Percentiles rank a stretch among this genome's conserved stretches.
phyloP scores from a whole-genome alignment of 2,797 vertebrate species.

The Brachyrhaphis roseni region DNA sequence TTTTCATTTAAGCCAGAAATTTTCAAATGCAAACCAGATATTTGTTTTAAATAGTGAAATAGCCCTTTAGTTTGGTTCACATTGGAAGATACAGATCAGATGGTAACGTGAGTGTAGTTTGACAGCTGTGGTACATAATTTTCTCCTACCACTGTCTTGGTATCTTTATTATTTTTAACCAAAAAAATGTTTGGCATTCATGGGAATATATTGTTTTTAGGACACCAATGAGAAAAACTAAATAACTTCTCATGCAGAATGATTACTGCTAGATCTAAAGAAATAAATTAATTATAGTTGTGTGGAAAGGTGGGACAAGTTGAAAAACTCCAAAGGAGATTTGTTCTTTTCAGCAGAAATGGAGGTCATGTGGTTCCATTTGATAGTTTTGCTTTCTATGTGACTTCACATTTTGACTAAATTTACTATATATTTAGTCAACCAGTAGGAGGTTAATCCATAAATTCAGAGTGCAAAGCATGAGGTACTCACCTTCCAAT shows the following conservation, averaged over 20 bases:
- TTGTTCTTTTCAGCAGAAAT: not conserved
- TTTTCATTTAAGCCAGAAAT: not conserved
- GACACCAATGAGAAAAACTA: not conserved
- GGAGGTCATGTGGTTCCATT: not conserved
- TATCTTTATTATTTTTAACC: not conserved
- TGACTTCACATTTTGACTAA: not conserved
- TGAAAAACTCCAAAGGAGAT: not conserved
- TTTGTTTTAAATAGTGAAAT: not conserved
- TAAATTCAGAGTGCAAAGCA: not conserved
- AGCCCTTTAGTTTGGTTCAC: not conserved
- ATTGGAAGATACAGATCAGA: not conserved
- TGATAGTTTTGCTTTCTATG: not conserved
- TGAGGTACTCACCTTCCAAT: not conserved
- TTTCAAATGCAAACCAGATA: not conserved
- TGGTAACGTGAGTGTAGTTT: not conserved
- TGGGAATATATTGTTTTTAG: not conserved
- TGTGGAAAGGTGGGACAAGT: not conserved
- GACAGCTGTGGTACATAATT: not conserved
- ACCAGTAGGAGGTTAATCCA: not conserved
- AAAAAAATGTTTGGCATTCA: not conserved
- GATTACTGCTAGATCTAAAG: not conserved
- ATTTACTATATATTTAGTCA: not conserved
- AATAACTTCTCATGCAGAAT: not conserved
- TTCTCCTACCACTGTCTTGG: not conserved
- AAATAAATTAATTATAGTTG: not conserved